These are phyloP conservation scores for Ophiothrix spiculata DNA, from an alignment of 35 echinoderm and acorn worm species.

Conservation along the genomic window DNA sequence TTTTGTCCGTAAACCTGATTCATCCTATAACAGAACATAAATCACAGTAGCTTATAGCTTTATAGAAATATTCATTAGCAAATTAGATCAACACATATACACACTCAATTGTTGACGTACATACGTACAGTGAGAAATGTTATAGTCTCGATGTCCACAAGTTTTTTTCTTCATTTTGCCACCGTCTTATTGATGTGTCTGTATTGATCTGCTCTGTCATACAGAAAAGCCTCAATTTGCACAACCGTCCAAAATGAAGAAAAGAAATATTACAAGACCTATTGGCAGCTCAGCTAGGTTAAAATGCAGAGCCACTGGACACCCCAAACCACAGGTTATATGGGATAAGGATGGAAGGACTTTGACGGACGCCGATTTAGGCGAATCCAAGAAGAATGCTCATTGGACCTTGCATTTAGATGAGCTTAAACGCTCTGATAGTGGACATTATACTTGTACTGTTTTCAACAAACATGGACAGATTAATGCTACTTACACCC, in stretches of 20 bases:
- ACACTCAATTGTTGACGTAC: background rate
- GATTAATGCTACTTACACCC: slow-evolving; percentile 90
- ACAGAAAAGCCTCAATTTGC: slow-evolving; percentile 77
- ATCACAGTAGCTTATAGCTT: background rate
- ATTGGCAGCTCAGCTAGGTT: slow-evolving; percentile 68
- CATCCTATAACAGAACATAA: background rate
- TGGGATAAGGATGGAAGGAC: slow-evolving; percentile 77
- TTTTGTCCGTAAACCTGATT: background rate
- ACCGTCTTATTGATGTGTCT: background rate
- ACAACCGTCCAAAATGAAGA: slow-evolving; percentile 77
- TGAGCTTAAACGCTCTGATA: slow-evolving; percentile 66
- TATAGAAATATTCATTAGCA: background rate
- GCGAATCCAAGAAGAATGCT: slow-evolving; percentile 10
- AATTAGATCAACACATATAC: background rate
- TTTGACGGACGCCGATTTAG: slow-evolving; percentile 42
- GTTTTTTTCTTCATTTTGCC: background rate
- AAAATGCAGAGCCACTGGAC: slow-evolving; percentile 75
- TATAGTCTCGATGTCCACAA: background rate
- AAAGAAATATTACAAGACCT: slow-evolving; percentile 40
- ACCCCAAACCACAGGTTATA: slow-evolving; percentile 76
- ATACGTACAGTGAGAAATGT: background rate
- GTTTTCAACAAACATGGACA: slow-evolving; percentile 75
- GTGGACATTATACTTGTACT: slow-evolving; percentile 83
- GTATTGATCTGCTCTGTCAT: background rate
- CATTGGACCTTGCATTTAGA: slow-evolving; percentile 60